Base-by-base conservation (phyloP, 1,140 invertebrate species). In the Zaprionus kolodkinae region DNA sequence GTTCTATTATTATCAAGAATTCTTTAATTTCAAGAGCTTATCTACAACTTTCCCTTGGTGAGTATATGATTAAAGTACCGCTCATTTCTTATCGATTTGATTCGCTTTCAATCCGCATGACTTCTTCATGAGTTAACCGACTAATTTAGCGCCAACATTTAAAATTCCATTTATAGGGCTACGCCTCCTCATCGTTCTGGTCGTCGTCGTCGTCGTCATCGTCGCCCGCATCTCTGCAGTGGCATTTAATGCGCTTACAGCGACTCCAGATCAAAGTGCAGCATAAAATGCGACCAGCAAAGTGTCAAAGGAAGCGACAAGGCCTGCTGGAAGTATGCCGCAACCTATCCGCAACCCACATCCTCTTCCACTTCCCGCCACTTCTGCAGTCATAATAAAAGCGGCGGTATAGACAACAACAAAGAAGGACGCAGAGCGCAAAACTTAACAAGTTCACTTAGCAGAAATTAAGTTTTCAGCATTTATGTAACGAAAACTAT, bases 371-470 rank as follows among this genome's bases (percentile, higher is more conserved):
- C 56, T 27, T n/a, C 40, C 3, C 6, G 1, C 27, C 27, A 1
- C 62, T 7, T 33, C 59, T 50, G 48, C 25, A 77, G 77, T 77
- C 57, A 68, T 65, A 83, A 80, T 72, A 80, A 75, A 88, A 78
- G 73, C 62, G 59, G 68, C 64, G 63, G 68, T 52, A 35, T 79
- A 64, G 70, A 61, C 21, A 67, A 71, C 45, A 73, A 68, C 54
- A 30, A 59, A 30, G 40, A 36, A 17, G 25, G n/a, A 21, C 56
- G 40, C 35, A 45, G 35, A 64, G 43, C 56, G 80, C 66, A 78
- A 84, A 89, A 88, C 84, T 88, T 87, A 88, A 84, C 84, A 87
- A 87, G 84, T 87, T 87, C 85, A 87, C 85, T 87, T 88, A 87
- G 85, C 63, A 87, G 80, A 87, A 87, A 87, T 87, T 88, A 87